Evolutionary conservation across 2,888 invertebrate genomes (phyloP), one percentile per base, ranked within the genome.

Genomic region (Thyatira batis): DNA sequence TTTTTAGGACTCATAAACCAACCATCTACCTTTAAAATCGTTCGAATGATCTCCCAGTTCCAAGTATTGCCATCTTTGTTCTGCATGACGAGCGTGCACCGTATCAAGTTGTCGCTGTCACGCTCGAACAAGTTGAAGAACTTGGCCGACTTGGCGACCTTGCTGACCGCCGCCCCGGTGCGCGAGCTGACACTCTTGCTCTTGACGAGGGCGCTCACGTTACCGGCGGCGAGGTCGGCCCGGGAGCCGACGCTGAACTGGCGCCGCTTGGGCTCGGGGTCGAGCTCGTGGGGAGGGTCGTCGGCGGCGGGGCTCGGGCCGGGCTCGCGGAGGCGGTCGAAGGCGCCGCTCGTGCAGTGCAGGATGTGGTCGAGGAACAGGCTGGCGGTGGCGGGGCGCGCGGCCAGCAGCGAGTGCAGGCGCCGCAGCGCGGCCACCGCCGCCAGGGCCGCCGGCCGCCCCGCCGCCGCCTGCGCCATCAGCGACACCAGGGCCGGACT

Each of bases 41-140:
- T 95, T 59, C 95, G 93, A 59, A 98, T 95, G n/a, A 97, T 93
- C 70, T 96, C 96, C 98, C 98, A 98, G 80, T 98, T 96, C 98
- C 98, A 98, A 0, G 94, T 93, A 55, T 94, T 94, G 3, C 96
- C 96, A 73, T 97, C 97, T 68, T 96, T 96, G 55, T 95, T 94
- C 53, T 93, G 92, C 69, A 97, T 92, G 3, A 98, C 98, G 62
- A 96, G 94, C 1, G 97, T 96, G 65, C 97, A 96, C 71, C 95
- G 95, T 17, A 98, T 93, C 60, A 95, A 85, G 67, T 94, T 94
- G 74, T 95, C 95, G 67, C 92, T 89, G 57, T 95, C 94, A 50
- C 94, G 92, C 55, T 94, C 94, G 60, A 94, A 92, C 61, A 93
- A 84, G 55, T 92, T 93, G 54, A 93, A 83, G 56, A 94, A 85